Base-by-base conservation (phyloP, 2,888 invertebrate species). In the Herminia tarsipennalis region DNA sequence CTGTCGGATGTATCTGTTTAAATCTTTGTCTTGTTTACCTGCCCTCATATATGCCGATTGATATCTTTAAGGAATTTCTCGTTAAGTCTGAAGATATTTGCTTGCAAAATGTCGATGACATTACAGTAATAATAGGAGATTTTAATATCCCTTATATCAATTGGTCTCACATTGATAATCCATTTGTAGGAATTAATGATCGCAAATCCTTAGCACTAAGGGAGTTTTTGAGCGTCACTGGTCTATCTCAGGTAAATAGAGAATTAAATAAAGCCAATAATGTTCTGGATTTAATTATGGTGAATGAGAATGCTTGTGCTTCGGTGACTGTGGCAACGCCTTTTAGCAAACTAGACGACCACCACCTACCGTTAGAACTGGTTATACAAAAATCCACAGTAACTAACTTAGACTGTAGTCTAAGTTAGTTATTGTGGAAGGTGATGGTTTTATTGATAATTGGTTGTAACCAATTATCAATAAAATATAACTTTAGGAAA, bases 1-100 rank as follows among this genome's bases (percentile, higher is more conserved):
- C 0, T 38, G 5, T 38, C 30, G 38, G 32, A 5, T 24, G 25
- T 32, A 22, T 30, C 38, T 30, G 22, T 38, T 17, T 38, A 9
- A 30, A 37, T 21, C n/a, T 37, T 0, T 28, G 38, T 17, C 6
- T 38, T 0, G 30, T 39, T 9, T 39, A 39, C 29, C 3, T 38
- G 16, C 29, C 39, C 3, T 39, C 39, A 13, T 39, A 39, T 18
- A 17, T 39, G 25, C 17, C 39, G 1, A 17, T 24, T 6, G 6
- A 38, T 22, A 9, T 30, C 0, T 38, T 22, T 22, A 5, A 22
- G 13, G 2, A 28, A n/a, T 37, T 37, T 21, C 21, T 37, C 0
- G 0, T 10, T 4, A 10, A 14, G 8, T 32, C 20, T 8, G 40
- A 40, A 14, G 33, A 33, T 2, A 20, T 33, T 5, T 33, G 33